phyloP scores from a whole-genome alignment of 2,797 vertebrate species.

The Erethizon dorsatum region DNA sequence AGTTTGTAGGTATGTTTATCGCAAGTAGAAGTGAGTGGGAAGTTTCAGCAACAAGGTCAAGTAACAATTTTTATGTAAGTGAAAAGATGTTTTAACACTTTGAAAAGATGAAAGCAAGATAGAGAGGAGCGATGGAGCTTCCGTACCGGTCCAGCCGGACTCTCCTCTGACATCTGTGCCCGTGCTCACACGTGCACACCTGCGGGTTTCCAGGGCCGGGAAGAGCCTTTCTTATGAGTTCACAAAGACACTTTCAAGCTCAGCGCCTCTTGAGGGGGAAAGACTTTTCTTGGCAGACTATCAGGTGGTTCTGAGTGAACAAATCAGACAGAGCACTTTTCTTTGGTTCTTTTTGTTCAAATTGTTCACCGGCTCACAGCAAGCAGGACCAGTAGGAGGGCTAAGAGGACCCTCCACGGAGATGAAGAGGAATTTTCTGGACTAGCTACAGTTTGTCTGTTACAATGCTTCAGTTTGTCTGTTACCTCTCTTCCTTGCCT shows the following conservation, averaged over 20 bases:
- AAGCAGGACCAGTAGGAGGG: not conserved
- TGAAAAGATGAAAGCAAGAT: not conserved
- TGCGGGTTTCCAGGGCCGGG: not conserved
- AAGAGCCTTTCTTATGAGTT: constrained; percentile 13
- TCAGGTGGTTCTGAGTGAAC: constrained; percentile 40
- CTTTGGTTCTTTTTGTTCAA: constrained; percentile 24
- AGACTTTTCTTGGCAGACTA: constrained; percentile 70
- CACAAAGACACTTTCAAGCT: constrained; percentile 59
- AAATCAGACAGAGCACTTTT: not conserved
- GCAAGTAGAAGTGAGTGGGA: not conserved
- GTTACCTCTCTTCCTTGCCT: not conserved
- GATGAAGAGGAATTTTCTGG: not conserved
- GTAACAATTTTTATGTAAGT: not conserved
- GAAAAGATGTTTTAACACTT: constrained; percentile 41
- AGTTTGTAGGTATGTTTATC: constrained; percentile 15
- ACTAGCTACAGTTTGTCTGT: constrained; percentile 5
- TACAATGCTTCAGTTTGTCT: not conserved
- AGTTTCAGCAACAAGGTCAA: constrained; percentile 6
- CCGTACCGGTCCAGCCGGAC: not conserved
- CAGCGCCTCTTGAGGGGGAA: constrained; percentile 57
- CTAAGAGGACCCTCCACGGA: not conserved
- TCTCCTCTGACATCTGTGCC: not conserved
- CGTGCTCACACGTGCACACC: accelerated
- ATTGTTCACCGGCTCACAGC: not conserved
- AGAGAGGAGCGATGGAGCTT: not conserved